A percentile compares a stretch with the other conserved stretches of the same genome.
Conservation (phyloP, 92 coral and sea anemone genomes). For the Muricea muricata region DNA sequence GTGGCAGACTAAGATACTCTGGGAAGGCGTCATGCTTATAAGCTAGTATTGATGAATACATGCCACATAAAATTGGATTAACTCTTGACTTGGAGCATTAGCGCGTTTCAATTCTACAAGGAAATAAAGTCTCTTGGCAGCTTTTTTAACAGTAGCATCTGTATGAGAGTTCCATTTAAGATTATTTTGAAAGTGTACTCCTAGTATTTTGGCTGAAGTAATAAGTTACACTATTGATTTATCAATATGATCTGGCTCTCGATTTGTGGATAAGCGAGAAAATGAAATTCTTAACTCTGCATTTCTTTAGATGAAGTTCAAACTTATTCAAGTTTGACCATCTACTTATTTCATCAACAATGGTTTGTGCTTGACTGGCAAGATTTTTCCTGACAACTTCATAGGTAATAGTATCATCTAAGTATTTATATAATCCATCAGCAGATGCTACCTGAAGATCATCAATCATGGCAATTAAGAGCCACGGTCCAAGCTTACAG, state of each 20-base stretch:
- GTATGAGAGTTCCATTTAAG: too few relatives aligned
- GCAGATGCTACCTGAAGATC: conserved; percentile 16
- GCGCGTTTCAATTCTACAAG: too few relatives aligned
- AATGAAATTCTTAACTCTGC: background rate
- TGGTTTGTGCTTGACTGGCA: too few relatives aligned
- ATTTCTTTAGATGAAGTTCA: background rate
- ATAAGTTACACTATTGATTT: background rate
- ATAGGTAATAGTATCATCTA: conserved; percentile 29
- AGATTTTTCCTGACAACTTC: conserved; percentile 1
- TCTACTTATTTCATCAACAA: too few relatives aligned
- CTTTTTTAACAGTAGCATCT: too few relatives aligned
- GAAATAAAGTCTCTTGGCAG: too few relatives aligned
- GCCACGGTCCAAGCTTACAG: conserved; percentile 48
- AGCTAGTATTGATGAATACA: too few relatives aligned
- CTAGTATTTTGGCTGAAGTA: conserved; percentile 17
- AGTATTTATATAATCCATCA: conserved; percentile 2
- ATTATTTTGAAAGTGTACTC: too few relatives aligned
- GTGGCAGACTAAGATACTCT: too few relatives aligned
- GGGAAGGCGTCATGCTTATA: too few relatives aligned
- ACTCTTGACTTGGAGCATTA: too few relatives aligned
- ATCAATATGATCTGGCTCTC: background rate
- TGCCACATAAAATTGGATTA: too few relatives aligned
- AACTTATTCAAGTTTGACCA: background rate
- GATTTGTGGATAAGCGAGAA: background rate
- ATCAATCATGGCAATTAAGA: conserved; percentile 41